Percentiles rank a stretch among this genome's conserved stretches.
These are phyloP conservation scores for Oryzias curvinotus DNA, from an alignment of 2,113 vertebrate species.

Conservation along the genomic window DNA sequence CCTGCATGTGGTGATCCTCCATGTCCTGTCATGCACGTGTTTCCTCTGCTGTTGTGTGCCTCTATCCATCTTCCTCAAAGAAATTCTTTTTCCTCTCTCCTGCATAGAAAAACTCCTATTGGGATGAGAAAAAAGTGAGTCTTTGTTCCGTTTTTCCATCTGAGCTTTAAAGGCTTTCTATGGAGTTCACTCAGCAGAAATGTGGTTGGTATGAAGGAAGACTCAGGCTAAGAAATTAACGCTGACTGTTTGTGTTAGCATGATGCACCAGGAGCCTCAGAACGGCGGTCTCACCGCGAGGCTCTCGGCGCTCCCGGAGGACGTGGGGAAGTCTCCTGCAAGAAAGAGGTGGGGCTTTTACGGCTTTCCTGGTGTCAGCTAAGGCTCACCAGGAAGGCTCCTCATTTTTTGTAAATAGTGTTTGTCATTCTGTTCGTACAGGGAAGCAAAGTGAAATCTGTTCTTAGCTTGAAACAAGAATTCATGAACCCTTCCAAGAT, in stretches of 20 bases:
- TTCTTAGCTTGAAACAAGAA: no score
- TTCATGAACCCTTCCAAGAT: no score
- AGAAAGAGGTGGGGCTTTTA: constrained; percentile 84
- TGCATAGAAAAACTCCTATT: constrained; percentile 81
- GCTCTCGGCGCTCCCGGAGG: constrained; percentile 88
- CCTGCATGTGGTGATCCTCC: not conserved
- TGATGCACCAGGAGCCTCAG: constrained; percentile 92
- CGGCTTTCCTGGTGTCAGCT: no score
- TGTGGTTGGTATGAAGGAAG: not conserved
- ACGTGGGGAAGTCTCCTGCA: constrained; percentile 91
- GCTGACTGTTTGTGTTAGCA: constrained; percentile 68
- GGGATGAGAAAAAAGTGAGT: constrained; percentile 84
- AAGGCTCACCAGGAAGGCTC: no score
- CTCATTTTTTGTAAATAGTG: no score
- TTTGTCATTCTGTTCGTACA: no score
- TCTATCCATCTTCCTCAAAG: constrained; percentile 53
- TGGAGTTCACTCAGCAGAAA: constrained; percentile 5
- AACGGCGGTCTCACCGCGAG: constrained; percentile 81
- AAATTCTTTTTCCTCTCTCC: constrained; percentile 61
- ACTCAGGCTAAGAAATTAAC: not conserved
- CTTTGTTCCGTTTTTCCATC: constrained; percentile 44
- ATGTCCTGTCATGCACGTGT: not conserved
- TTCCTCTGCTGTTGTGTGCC: constrained; percentile 20
- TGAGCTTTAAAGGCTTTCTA: constrained; percentile 14
- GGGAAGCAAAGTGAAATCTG: no score